Conservation (phyloP, 23 tunicate species). For the Halocynthia aurantium region DNA sequence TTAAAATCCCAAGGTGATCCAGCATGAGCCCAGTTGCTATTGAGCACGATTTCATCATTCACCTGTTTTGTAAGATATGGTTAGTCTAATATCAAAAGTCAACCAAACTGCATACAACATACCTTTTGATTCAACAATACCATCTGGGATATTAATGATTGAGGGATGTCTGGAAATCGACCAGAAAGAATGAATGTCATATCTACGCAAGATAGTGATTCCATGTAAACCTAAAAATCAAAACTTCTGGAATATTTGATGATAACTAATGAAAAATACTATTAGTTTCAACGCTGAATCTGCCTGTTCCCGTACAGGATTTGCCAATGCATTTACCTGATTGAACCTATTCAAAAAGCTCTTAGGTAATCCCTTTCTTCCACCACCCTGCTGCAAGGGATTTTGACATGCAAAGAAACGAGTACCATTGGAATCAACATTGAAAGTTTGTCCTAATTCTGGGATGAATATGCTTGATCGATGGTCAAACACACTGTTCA, state of each 20-base stretch:
- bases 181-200: conserved; percentile 39
- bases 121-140: conserved; percentile 58
- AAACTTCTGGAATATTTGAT: not conserved
- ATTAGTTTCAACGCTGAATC: not conserved
- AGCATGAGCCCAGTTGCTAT: conserved; percentile 55
- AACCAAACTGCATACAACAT: not conserved
- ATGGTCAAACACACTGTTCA: conserved; percentile 96
- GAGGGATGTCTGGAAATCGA: conserved; percentile 30
- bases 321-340: conserved; percentile 28
- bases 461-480: conserved; percentile 84
- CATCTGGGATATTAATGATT: conserved; percentile 35
- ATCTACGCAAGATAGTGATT: conserved; percentile 35
- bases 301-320: too few species aligned
- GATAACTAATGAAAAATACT: not conserved
- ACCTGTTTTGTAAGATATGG: conserved; percentile 13
- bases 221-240: conserved; percentile 58
- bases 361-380: conserved; percentile 86
- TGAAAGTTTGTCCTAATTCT: conserved; percentile 58
- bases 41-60: conserved; percentile 16
- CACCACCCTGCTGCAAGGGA: conserved; percentile 96
- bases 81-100: not conserved
- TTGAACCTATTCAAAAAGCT: conserved; percentile 90
- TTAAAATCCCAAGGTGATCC: conserved; percentile 96
- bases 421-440: conserved; percentile 46
- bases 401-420: conserved; percentile 98